These are phyloP conservation scores for Rhodinocichla rosea DNA, from an alignment of 2,113 vertebrate species.

Conservation along the genomic window DNA sequence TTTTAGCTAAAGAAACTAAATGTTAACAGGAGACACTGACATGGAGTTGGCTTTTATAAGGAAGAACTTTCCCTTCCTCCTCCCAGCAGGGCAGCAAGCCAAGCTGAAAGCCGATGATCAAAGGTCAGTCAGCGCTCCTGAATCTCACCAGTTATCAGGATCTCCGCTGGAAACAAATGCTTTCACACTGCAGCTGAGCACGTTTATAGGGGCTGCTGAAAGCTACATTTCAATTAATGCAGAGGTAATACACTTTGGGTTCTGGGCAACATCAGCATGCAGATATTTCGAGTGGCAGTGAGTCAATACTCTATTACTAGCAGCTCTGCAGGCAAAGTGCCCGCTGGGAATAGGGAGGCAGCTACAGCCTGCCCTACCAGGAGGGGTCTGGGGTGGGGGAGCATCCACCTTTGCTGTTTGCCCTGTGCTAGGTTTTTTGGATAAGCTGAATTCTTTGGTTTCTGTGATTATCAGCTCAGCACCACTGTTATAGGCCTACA, in stretches of 20 bases:
- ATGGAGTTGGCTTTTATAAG: conserved; percentile 23
- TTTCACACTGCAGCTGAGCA: not conserved
- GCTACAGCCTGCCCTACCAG: not conserved
- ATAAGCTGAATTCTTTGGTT: not conserved
- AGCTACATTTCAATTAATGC: conserved; percentile 41
- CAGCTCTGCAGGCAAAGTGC: not conserved
- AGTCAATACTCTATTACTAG: not conserved
- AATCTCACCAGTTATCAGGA: conserved; percentile 44
- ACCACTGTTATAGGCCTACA: not conserved
- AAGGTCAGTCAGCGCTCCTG: conserved; percentile 43
- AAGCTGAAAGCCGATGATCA: conserved; percentile 23
- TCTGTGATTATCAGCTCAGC: not conserved
- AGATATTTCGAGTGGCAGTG: not conserved
- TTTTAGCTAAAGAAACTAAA: conserved; percentile 20
- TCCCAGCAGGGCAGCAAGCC: conserved; percentile 3
- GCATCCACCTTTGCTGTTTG: not conserved
- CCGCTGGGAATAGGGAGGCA: not conserved
- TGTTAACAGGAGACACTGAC: conserved; percentile 19
- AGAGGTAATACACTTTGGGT: not conserved
- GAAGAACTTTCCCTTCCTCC: conserved; percentile 34
- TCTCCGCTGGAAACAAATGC: conserved; percentile 29
- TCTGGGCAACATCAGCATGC: not conserved
- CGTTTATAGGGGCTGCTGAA: not conserved
- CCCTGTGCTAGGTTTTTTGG: not conserved
- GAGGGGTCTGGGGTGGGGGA: not conserved